Percentiles rank a stretch among this genome's conserved stretches.
Evolutionary conservation across 1,140 invertebrate genomes (phyloP).

Genomic region (Hyposmocoma kahamanoa): DNA sequence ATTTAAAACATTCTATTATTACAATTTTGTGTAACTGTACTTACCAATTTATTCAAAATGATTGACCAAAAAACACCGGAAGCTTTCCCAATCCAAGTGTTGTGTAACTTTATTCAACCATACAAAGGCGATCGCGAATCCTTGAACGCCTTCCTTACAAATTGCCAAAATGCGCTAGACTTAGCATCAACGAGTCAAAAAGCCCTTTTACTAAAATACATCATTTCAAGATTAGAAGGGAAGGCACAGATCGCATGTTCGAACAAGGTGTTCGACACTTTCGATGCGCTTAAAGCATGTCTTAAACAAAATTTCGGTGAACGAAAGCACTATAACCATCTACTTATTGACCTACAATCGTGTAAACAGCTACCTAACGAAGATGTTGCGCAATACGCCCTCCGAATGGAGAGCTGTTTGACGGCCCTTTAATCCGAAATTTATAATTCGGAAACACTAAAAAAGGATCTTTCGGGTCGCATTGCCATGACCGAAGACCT

Average conservation of each 20-base stretch:
- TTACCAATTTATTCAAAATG: too few species aligned
- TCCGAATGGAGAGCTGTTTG: neutral
- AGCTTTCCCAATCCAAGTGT: neutral
- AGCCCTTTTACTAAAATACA: constrained; percentile 15
- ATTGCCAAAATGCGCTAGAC: constrained; percentile 10
- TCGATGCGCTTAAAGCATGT: neutral
- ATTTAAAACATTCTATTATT: too few species aligned
- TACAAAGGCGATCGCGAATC: neutral
- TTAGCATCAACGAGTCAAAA: constrained; percentile 12
- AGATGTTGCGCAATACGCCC: too few species aligned
- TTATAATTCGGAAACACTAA: neutral
- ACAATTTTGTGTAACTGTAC: too few species aligned
- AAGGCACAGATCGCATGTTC: constrained; percentile 20
- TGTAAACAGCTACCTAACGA: neutral
- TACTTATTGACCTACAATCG: neutral
- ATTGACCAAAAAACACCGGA: too few species aligned
- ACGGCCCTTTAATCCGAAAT: neutral
- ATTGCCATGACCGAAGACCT: neutral
- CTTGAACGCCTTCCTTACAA: neutral
- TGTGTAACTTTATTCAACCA: neutral
- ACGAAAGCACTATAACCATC: neutral
- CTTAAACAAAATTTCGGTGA: neutral
- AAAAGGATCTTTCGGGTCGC: neutral
- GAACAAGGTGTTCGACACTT: constrained; percentile 12
- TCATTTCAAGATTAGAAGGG: constrained; percentile 15